These are phyloP conservation scores for Drosophila nasuta DNA, from an alignment of 1,140 invertebrate genomes.

Conservation along the genomic window DNA sequence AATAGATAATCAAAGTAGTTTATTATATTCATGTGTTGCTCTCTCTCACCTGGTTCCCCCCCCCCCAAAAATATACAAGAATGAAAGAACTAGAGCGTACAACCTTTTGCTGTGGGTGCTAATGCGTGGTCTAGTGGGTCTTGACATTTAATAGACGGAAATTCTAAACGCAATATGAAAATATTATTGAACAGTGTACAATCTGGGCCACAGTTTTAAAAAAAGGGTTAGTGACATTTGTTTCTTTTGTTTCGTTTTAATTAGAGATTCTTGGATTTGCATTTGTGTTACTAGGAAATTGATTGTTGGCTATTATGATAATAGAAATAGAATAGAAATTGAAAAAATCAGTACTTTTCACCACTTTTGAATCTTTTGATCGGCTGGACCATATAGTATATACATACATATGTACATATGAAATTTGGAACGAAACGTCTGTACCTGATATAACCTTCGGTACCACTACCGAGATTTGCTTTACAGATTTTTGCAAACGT, in stretches of 20 bases:
- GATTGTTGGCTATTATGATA: no score
- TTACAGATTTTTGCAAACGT: no score
- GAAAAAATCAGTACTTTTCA: no score
- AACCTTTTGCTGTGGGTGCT: conserved; percentile 3
- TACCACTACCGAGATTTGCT: no score
- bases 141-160: conserved; percentile 1
- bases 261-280: neutral
- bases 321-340: no score
- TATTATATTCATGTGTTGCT: conserved; percentile 34
- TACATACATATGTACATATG: no score
- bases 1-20: conserved; percentile 37
- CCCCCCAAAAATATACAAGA: neutral
- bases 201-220: neutral
- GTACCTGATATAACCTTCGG: no score
- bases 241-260: neutral
- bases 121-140: conserved; percentile 6
- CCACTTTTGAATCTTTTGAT: no score
- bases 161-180: neutral
- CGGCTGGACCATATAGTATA: no score
- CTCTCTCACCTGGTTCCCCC: conserved; percentile 3
- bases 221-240: neutral
- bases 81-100: neutral
- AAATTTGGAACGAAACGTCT: no score
- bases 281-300: no score
- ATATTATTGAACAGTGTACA: neutral